Evolutionary conservation across 2,797 vertebrate genomes (phyloP).

Genomic region (Muraenolepis orangiensis): DNA sequence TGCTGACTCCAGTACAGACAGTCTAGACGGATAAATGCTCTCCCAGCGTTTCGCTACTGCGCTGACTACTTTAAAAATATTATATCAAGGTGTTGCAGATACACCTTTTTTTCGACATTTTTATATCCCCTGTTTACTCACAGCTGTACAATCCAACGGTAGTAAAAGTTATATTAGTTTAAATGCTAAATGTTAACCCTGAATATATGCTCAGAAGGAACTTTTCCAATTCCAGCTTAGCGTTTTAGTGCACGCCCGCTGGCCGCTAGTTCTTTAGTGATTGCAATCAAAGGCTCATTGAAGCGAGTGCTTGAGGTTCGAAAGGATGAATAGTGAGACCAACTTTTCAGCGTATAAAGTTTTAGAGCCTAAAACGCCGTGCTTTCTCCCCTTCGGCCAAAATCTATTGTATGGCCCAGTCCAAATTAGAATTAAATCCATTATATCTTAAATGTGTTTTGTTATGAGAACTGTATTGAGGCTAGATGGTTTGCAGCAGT

Average conservation of each 20-base stretch:
- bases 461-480: not conserved
- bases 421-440: not conserved
- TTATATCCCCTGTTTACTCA: not conserved
- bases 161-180: not conserved
- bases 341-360: not conserved
- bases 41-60: not conserved
- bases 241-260: not conserved
- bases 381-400: not conserved
- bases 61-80: not conserved
- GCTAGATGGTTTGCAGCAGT: no score
- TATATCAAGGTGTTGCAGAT: not conserved
- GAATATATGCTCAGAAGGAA: not conserved
- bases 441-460: not conserved
- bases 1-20: not conserved
- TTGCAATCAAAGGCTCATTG: slow-evolving; percentile 3
- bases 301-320: not conserved
- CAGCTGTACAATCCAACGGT: not conserved
- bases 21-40: not conserved
- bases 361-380: not conserved
- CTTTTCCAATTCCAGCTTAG: not conserved
- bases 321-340: not conserved
- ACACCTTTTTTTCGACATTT: not conserved
- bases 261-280: not conserved
- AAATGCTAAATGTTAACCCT: not conserved
- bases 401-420: not conserved